These are phyloP conservation scores for Synaphobranchus kaupii DNA, from an alignment of 2,797 vertebrate genomes.

Conservation along the genomic window DNA sequence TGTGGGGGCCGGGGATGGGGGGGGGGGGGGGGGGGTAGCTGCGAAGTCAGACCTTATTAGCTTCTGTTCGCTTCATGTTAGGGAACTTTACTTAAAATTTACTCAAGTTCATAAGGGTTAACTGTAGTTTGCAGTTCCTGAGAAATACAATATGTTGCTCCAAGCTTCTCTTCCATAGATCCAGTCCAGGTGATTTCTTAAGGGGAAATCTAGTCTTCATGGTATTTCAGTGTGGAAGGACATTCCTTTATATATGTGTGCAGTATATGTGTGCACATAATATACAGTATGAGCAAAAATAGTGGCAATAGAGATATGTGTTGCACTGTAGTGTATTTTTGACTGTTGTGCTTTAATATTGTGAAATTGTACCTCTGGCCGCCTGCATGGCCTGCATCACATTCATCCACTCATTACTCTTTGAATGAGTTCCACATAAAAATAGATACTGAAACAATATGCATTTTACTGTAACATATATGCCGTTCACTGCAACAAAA, in stretches of 20 bases:
- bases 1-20: neutral
- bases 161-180: neutral
- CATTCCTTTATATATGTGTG: neutral
- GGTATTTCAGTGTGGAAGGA: neutral
- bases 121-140: slow-evolving; percentile 17
- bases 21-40: neutral
- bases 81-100: slow-evolving; percentile 36
- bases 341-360: neutral
- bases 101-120: slow-evolving; percentile 23
- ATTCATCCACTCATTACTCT: neutral
- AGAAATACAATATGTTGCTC: slow-evolving; percentile 24
- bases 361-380: neutral
- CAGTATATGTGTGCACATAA: neutral
- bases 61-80: slow-evolving; percentile 23
- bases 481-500: neutral
- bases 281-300: no score
- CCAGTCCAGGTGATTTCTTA: neutral
- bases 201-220: neutral
- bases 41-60: slow-evolving; percentile 32
- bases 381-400: neutral
- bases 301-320: neutral
- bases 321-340: neutral
- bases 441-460: neutral
- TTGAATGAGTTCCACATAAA: neutral
- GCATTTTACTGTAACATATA: neutral